Percentiles rank a stretch among this genome's conserved stretches.
Evolutionary conservation across 2,113 vertebrate genomes (phyloP).

Genomic region (Serinus canaria): DNA sequence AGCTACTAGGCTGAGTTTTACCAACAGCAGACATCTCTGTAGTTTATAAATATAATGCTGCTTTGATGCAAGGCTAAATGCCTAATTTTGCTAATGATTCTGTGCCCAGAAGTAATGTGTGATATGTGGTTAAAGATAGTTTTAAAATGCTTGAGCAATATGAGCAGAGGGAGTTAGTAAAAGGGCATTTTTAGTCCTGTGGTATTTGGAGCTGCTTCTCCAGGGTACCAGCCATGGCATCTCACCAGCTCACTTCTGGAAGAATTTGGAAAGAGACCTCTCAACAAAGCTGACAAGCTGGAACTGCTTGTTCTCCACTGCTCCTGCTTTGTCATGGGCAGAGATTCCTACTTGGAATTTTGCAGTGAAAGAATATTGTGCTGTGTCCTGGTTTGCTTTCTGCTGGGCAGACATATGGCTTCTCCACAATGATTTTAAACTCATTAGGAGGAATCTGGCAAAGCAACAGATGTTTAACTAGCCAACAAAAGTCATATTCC

Average conservation of each 20-base stretch:
- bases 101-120: neutral
- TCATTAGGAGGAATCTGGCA: neutral
- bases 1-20: neutral
- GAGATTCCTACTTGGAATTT: neutral
- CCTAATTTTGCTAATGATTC: neutral
- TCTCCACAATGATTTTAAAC: neutral
- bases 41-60: neutral
- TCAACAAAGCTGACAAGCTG: neutral
- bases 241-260: neutral
- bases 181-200: neutral
- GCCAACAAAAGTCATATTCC: neutral
- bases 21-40: neutral
- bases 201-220: neutral
- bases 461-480: constrained; percentile 3
- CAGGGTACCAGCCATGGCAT: neutral
- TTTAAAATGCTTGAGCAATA: neutral
- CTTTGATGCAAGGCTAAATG: neutral
- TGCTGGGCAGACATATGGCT: neutral
- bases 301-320: neutral
- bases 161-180: neutral
- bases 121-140: neutral
- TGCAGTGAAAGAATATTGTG: neutral
- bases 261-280: neutral
- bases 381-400: neutral
- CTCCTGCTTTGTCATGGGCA: neutral